phyloP scores from a whole-genome alignment of 2,888 invertebrate species.

The Lathronympha strigana region DNA sequence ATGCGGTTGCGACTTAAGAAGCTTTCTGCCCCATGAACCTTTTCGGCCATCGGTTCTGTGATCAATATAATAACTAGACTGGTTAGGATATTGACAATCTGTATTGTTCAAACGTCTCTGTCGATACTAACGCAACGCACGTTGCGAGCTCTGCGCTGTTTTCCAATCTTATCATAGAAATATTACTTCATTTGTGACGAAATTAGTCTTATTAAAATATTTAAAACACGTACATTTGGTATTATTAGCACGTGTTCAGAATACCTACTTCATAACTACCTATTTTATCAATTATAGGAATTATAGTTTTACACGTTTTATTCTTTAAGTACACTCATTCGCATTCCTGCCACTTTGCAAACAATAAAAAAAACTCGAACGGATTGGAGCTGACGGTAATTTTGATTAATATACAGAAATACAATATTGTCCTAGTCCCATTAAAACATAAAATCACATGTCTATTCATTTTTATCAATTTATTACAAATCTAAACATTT shows the following conservation, averaged over 20 bases:
- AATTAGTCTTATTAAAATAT: constrained; percentile 7
- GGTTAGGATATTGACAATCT: background rate
- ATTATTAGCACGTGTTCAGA: background rate
- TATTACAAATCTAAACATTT: constrained; percentile 15
- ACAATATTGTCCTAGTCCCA: background rate
- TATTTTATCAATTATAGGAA: no score
- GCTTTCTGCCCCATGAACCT: no score
- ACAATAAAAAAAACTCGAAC: no score
- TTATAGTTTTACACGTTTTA: no score
- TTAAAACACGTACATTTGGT: background rate
- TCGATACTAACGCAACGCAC: constrained; percentile 21
- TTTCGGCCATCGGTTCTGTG: no score
- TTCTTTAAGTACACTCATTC: no score
- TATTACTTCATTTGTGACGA: constrained; percentile 10
- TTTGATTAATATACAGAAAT: background rate
- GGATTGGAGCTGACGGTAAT: no score
- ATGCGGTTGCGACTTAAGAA: no score
- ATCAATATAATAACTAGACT: background rate
- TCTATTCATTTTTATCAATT: constrained; percentile 8
- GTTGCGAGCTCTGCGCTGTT: background rate
- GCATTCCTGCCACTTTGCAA: no score
- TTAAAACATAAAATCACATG: background rate
- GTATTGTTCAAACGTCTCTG: background rate
- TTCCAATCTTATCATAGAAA: constrained; percentile 30
- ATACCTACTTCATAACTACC: background rate